A percentile compares a stretch with the other conserved stretches of the same genome.
Conservation (phyloP, 2,797 vertebrate species). For the Neomorphus geoffroyi region DNA sequence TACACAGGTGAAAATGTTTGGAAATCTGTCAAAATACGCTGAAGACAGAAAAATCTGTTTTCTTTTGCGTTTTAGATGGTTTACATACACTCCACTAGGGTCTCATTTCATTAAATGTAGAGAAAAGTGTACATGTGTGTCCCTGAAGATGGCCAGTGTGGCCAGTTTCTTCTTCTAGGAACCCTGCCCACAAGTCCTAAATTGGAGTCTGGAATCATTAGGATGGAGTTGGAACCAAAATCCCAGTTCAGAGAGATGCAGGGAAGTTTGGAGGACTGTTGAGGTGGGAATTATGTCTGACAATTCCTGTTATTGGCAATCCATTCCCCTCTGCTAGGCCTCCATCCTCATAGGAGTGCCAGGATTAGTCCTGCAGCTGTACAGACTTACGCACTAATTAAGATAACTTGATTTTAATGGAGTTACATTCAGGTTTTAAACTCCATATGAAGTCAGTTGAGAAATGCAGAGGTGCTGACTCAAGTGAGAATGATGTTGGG, state of each 20-base stretch:
- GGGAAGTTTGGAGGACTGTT: not conserved
- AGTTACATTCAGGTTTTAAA: not conserved
- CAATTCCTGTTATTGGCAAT: not conserved
- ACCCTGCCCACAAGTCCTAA: not conserved
- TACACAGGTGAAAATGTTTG: not conserved
- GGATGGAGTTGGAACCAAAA: not conserved
- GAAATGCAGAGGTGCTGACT: not conserved
- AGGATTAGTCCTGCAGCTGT: not conserved
- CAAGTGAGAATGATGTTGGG: not conserved
- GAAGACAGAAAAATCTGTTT: not conserved
- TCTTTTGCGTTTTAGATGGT: not conserved
- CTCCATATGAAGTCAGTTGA: not conserved
- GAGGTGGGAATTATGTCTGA: not conserved
- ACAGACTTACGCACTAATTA: not conserved
- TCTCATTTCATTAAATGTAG: not conserved
- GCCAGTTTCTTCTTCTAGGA: not conserved
- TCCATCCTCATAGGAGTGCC: not conserved
- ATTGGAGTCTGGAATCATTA: not conserved
- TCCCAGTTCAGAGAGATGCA: not conserved
- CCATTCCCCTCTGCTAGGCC: not conserved
- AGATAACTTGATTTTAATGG: not conserved
- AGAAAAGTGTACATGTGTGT: not conserved
- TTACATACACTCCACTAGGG: not conserved
- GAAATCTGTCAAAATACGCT: not conserved
- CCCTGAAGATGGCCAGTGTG: not conserved